Evolutionary conservation across 2,113 vertebrate species (phyloP), one percentile per base, ranked within the genome.

Genomic region (Capreolus pygargus): DNA sequence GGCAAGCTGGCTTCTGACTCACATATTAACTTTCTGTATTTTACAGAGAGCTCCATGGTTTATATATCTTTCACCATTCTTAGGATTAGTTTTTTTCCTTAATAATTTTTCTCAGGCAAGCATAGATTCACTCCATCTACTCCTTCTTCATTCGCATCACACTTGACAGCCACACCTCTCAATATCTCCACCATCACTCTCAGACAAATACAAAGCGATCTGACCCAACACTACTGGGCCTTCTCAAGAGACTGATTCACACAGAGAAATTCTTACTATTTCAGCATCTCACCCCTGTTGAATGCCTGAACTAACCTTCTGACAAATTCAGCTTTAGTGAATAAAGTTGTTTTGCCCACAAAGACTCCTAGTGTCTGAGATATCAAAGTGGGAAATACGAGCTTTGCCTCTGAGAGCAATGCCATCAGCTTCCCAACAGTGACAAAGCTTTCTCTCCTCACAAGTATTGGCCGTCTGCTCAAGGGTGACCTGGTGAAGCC

Each of bases 331-430:
- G 60, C 52, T 95, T 93, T 55, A 27, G 33, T 36, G 39, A 93
- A 83, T 92, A 84, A 67, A 78, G n/a, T 89, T 95, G 78, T 96
- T 97, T 95, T 89, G 86, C 52, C 76, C 91, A 94, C 76, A 79
- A 57, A 85, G 67, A 94, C 64, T 88, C 23, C 61, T 78, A 19
- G 57, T 78, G 55, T 45, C 91, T 79, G 47, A 94, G 55, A 96
- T 67, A 97, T 1, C 61, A 93, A 91, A 84, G 25, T 45, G 93
- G 84, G 94, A 97, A 97, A 84, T 45, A 43, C 27, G 70, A 95
- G 78, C 70, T 91, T 85, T 76, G 30, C 54, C 67, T 70, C 12
- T 3, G 33, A 91, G 55, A 70, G 57, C 43, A 86, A 27, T 60
- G 57, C 61, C 52, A 47, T 81, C 7, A 11, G 78, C 86, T 95